phyloP scores from a whole-genome alignment of 2,888 invertebrate genomes.

The Cryptosula pallasiana region DNA sequence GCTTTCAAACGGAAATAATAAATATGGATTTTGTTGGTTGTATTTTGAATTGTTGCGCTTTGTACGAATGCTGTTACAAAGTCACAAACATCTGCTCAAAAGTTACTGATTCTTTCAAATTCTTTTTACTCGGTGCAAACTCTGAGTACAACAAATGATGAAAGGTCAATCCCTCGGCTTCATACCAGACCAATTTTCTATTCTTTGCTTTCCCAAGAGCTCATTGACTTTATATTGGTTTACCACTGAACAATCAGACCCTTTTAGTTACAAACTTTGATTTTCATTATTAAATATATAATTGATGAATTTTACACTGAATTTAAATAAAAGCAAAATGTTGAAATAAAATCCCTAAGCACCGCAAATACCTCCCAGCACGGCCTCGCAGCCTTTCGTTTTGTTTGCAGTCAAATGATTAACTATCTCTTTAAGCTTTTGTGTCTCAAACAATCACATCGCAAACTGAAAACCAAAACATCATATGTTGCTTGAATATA shows the following conservation, averaged over 20 bases:
- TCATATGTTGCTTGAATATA: too few relatives aligned
- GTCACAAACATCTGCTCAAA: too few relatives aligned
- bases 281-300: not conserved
- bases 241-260: not conserved
- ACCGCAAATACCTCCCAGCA: not conserved
- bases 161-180: too few relatives aligned
- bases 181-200: too few relatives aligned
- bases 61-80: too few relatives aligned
- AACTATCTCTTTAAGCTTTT: not conserved
- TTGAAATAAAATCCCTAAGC: conserved; percentile 3
- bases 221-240: not conserved
- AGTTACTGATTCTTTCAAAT: too few relatives aligned
- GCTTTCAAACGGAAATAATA: too few relatives aligned
- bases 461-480: not conserved
- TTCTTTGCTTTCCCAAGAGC: not conserved
- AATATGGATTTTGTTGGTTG: too few relatives aligned
- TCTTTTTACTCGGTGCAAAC: too few relatives aligned
- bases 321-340: not conserved
- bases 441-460: not conserved
- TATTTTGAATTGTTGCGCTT: too few relatives aligned
- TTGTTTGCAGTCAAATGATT: conserved; percentile 1
- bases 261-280: not conserved
- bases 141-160: too few relatives aligned
- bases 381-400: not conserved
- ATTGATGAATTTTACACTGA: not conserved